A percentile compares a stretch with the other conserved stretches of the same genome.
These are phyloP conservation scores for Anodontia alba DNA, from an alignment of 2,888 invertebrate genomes.

Conservation along the genomic window DNA sequence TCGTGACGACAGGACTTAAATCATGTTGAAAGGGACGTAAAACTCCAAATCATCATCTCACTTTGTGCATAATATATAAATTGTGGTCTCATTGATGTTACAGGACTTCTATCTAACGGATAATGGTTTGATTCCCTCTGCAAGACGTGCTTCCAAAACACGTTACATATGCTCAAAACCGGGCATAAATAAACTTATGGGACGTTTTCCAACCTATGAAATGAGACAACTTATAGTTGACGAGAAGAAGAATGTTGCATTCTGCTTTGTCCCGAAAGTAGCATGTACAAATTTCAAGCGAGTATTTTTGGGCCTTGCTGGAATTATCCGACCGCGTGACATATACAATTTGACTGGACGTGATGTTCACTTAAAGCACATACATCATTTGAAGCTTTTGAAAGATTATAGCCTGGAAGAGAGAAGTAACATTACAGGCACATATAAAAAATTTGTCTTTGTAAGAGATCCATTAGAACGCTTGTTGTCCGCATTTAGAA, in stretches of 20 bases:
- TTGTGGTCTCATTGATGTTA: too few species aligned
- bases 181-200: background rate
- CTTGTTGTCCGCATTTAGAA: slow-evolving; percentile 94
- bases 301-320: slow-evolving; percentile 92
- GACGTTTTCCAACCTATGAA: slow-evolving; percentile 16
- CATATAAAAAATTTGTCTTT: slow-evolving; percentile 93
- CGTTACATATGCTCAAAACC: background rate
- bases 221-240: slow-evolving; percentile 87
- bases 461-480: slow-evolving; percentile 96
- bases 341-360: slow-evolving; percentile 61
- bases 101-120: too few species aligned
- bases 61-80: too few species aligned
- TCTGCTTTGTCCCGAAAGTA: slow-evolving; percentile 96
- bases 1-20: too few species aligned
- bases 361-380: slow-evolving; percentile 70
- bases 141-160: background rate
- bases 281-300: slow-evolving; percentile 98
- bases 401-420: slow-evolving; percentile 77
- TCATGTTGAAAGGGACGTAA: too few species aligned
- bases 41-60: too few species aligned
- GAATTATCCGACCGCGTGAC: slow-evolving; percentile 78
- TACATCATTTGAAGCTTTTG: slow-evolving; percentile 63
- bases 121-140: too few species aligned
- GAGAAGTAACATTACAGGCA: slow-evolving; percentile 86
- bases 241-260: slow-evolving; percentile 92